A percentile compares a stretch with the other conserved stretches of the same genome.
phyloP scores from a whole-genome alignment of 2,113 vertebrate genomes.

The Mobula birostris region DNA sequence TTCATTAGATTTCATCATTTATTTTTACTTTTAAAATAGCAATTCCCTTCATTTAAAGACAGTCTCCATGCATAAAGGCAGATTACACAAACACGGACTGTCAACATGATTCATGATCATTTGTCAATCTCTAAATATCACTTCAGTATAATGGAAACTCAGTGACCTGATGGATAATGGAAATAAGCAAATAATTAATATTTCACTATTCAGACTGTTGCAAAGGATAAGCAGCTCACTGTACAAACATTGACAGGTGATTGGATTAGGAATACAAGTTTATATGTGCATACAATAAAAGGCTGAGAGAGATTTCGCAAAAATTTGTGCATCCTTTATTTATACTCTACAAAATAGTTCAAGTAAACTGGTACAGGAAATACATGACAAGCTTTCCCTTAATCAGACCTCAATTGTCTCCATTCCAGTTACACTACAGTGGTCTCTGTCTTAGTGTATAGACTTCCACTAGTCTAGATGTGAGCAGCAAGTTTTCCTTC shows the following conservation, averaged over 20 bases:
- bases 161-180: background rate
- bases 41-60: background rate
- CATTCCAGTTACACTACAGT: background rate
- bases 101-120: conserved; percentile 4
- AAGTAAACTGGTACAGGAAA: background rate
- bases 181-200: background rate
- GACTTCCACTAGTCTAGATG: background rate
- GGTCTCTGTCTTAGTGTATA: background rate
- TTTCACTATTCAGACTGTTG: conserved; percentile 14
- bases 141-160: background rate
- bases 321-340: background rate
- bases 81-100: background rate
- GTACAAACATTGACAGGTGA: background rate
- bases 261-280: background rate
- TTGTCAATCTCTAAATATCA: background rate
- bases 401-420: background rate
- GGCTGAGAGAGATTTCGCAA: background rate
- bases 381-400: background rate
- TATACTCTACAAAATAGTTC: background rate
- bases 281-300: background rate
- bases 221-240: background rate
- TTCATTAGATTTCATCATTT: conserved; percentile 27
- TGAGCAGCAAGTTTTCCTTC: background rate
- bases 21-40: conserved; percentile 2
- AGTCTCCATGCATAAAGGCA: background rate